These are phyloP conservation scores for Thripadectes ignobilis DNA, from an alignment of 2,797 vertebrate species.

Conservation along the genomic window DNA sequence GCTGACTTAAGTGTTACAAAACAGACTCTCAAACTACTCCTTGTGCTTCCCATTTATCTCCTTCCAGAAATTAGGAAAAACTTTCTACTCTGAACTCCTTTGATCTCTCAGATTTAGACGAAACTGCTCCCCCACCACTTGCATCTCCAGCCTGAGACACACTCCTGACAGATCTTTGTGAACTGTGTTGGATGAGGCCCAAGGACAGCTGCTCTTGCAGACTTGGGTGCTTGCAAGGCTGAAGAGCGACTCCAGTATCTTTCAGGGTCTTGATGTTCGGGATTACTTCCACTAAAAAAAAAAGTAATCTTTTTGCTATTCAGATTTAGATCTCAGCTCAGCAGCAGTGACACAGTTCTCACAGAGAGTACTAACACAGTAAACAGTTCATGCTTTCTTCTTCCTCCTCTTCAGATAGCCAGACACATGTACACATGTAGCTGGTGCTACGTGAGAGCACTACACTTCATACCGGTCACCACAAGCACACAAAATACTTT, in stretches of 20 bases:
- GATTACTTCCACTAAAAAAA: background rate
- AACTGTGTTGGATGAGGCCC: background rate
- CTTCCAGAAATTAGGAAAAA: conserved; percentile 33
- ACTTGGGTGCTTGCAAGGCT: background rate
- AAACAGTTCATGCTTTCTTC: background rate
- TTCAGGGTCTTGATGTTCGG: background rate
- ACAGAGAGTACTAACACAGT: background rate
- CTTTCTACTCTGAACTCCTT: conserved; percentile 18
- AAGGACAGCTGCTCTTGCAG: background rate
- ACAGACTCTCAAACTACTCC: background rate
- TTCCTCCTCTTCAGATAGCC: background rate
- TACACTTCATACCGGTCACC: background rate
- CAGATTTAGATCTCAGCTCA: background rate
- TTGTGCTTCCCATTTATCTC: background rate
- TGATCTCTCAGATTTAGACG: background rate
- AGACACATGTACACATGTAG: background rate
- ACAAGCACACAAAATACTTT: background rate
- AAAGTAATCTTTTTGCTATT: background rate
- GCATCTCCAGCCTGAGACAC: background rate
- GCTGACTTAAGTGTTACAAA: background rate
- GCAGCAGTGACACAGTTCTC: background rate
- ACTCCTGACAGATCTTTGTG: background rate
- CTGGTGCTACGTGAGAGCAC: background rate
- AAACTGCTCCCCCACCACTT: background rate
- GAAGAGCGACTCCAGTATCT: background rate